Percentiles rank a stretch among this genome's conserved stretches.
These are phyloP conservation scores for Trichechus manatus DNA, from an alignment of 2,113 vertebrate genomes.

Conservation along the genomic window DNA sequence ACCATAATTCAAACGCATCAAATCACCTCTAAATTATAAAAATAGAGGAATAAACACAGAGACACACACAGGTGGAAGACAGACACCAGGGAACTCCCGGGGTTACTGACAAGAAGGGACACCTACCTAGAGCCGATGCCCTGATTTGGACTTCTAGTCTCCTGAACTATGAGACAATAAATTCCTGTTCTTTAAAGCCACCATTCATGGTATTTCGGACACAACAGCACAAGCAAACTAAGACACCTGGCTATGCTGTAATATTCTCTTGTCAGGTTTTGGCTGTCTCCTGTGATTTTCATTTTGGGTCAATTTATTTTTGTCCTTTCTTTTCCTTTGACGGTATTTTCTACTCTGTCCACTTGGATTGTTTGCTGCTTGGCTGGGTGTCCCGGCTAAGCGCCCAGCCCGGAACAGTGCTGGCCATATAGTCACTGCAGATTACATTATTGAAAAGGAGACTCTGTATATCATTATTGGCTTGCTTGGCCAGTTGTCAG, in stretches of 20 bases:
- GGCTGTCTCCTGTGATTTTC: background rate
- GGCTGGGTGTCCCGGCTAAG: constrained; percentile 8
- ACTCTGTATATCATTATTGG: constrained; percentile 47
- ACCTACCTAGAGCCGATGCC: background rate
- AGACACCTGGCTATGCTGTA: background rate
- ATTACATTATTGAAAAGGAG: constrained; percentile 26
- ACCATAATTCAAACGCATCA: background rate
- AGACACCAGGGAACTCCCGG: background rate
- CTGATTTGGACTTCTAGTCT: background rate
- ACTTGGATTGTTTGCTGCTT: constrained; percentile 52
- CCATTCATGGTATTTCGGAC: background rate
- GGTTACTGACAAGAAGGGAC: background rate
- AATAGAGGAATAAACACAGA: background rate
- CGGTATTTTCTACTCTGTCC: constrained; percentile 36
- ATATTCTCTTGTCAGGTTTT: background rate
- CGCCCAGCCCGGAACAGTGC: background rate
- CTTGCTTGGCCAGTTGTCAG: constrained; percentile 27
- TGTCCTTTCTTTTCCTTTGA: background rate
- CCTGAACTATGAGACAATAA: background rate
- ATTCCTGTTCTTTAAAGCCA: background rate
- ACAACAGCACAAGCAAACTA: background rate
- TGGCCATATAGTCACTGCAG: background rate
- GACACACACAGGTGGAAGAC: background rate
- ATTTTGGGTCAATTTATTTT: background rate
- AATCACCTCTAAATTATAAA: background rate